phyloP scores from a whole-genome alignment of 2,888 invertebrate species.

The Empis stercorea region DNA sequence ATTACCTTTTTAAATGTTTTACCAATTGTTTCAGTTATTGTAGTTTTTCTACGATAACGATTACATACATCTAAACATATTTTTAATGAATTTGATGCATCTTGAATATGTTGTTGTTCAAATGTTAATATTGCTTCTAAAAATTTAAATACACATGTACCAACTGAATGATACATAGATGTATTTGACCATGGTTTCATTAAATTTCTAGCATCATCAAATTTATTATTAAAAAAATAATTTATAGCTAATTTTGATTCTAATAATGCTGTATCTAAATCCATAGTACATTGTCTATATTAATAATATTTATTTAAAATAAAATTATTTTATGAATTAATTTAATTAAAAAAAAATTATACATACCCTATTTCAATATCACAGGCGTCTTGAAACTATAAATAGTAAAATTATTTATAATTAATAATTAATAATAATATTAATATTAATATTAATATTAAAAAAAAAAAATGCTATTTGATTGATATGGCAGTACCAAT shows the following conservation, averaged over 20 bases:
- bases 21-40: slow-evolving; percentile 67
- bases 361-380: slow-evolving; percentile 6
- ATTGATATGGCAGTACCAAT: too few species aligned
- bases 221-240: slow-evolving; percentile 85
- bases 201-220: slow-evolving; percentile 63
- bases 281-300: slow-evolving; percentile 17
- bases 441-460: too few species aligned
- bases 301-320: too few species aligned
- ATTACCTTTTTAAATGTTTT: slow-evolving; percentile 54
- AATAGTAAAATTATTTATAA: not conserved
- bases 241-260: slow-evolving; percentile 72
- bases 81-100: slow-evolving; percentile 63
- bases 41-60: slow-evolving; percentile 37
- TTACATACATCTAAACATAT: slow-evolving; percentile 68
- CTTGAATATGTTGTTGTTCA: slow-evolving; percentile 63
- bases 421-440: too few species aligned
- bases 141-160: slow-evolving; percentile 76
- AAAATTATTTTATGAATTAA: too few species aligned
- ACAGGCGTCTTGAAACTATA: slow-evolving; percentile 8
- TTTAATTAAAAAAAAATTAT: not conserved
- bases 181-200: slow-evolving; percentile 68
- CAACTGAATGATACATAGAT: slow-evolving; percentile 88
- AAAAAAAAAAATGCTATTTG: too few species aligned
- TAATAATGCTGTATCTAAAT: slow-evolving; percentile 43
- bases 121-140: slow-evolving; percentile 89